A percentile compares a stretch with the other conserved stretches of the same genome.
phyloP scores from a whole-genome alignment of 2,113 vertebrate species.

The Formicarius rufipectus region DNA sequence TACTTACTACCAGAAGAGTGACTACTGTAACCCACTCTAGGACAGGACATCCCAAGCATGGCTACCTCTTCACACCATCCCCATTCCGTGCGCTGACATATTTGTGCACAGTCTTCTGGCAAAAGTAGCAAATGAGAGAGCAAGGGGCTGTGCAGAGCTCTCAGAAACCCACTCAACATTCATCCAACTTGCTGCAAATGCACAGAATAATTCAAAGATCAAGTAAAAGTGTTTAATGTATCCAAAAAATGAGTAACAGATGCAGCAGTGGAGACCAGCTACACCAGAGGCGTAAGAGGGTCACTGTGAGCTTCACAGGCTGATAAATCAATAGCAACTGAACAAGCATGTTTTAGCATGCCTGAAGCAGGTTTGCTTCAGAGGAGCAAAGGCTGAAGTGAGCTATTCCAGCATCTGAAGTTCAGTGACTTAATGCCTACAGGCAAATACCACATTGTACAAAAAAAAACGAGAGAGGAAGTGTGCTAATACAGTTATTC shows the following conservation, averaged over 20 bases:
- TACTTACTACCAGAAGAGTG: accelerated
- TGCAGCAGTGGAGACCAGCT: not conserved
- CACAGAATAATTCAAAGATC: not conserved
- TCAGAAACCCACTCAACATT: not conserved
- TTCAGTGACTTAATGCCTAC: not conserved
- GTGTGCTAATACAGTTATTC: not conserved
- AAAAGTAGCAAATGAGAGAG: not conserved
- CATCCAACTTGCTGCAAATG: not conserved
- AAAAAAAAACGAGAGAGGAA: not conserved
- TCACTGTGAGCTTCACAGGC: not conserved
- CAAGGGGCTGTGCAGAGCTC: not conserved
- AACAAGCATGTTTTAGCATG: not conserved
- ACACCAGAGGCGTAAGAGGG: accelerated
- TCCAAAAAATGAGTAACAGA: not conserved
- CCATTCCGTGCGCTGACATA: not conserved
- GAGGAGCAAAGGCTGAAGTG: not conserved
- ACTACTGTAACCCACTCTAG: not conserved
- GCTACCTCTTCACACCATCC: not conserved
- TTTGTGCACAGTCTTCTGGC: not conserved
- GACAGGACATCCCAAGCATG: accelerated
- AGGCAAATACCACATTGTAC: not conserved
- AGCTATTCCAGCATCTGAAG: not conserved
- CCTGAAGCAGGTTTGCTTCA: not conserved
- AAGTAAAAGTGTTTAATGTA: not conserved
- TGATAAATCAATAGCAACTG: not conserved